Base-by-base conservation (phyloP, 2,113 vertebrate species). In the Neogobius melanostomus region DNA sequence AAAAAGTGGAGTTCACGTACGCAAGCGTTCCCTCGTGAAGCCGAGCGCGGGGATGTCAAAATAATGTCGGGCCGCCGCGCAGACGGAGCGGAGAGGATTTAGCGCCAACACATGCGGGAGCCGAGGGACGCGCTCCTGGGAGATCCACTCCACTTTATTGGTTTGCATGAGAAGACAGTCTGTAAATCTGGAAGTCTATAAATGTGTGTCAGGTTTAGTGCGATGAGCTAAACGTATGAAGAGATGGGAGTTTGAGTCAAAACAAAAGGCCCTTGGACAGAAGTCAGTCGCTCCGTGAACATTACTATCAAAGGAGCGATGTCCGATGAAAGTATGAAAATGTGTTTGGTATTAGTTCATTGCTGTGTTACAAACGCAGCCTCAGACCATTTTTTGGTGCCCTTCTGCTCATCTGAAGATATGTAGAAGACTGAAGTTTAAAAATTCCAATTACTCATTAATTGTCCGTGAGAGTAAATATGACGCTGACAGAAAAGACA, bases 41-140 rank as follows among this genome's bases (percentile, higher is more conserved):
- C n/a, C 68, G 76, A 78, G 69, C 86, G 83, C 69, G 54, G 77
- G 63, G 68, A 72, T 87, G 82, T 85, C 82, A 84, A 73, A 76
- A 69, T 59, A 21, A 72, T 80, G 75, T 76, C n/a, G 49, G 42
- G 80, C 70, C 8, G 16, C 9, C 8, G 50, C 50, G 7, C 51
- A 8, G 3, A 53, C n/a, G 48, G 49, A 9, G 51, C 51, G 7
- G 6, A 8, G n/a, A 7, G 51, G 51, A 52, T 52, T 6, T 52
- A 52, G 15, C 8, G 7, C n/a, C 1, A 52, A 52, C 51, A 16
- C 8, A n/a, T 52, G 51, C 15, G 1, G n/a, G n/a, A 16, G 51
- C 49, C 12, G 49, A 49, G 48, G 12, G 50, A 67, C 76, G 54
- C 75, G 75, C 66, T 81, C 72, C 79, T 81, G 68, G 45, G 71